Evolutionary conservation across 2,888 invertebrate species (phyloP).

Genomic region (Flabesymbios commensalis): DNA sequence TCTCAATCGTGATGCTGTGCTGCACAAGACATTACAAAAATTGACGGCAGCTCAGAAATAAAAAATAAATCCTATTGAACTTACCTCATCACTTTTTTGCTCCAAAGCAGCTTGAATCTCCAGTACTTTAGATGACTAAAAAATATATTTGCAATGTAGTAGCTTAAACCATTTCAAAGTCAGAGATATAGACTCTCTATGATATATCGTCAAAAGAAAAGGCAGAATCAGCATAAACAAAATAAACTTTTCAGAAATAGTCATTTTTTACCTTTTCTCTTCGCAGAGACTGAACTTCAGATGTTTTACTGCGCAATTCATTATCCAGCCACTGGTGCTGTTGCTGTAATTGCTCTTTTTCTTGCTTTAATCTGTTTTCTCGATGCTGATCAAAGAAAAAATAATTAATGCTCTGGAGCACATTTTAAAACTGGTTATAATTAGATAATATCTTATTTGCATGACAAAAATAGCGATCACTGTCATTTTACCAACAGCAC

Average conservation of each 20-base stretch:
- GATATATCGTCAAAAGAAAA: no score
- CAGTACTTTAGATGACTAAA: constrained; percentile 67
- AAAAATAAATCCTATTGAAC: neutral
- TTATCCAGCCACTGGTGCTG: constrained; percentile 79
- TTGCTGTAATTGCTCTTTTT: constrained; percentile 74
- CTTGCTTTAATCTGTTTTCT: constrained; percentile 83
- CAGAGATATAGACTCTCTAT: no score
- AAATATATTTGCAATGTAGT: constrained; percentile 1
- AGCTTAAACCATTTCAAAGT: no score
- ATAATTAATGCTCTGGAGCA: neutral
- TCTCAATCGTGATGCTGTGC: no score
- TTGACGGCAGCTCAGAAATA: neutral
- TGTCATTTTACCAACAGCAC: no score
- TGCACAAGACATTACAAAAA: neutral
- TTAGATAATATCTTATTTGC: neutral
- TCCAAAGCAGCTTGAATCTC: constrained; percentile 77
- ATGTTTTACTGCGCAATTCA: constrained; percentile 78
- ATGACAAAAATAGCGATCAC: no score
- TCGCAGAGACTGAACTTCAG: constrained; percentile 77
- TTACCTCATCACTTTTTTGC: constrained; percentile 76
- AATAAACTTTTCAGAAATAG: constrained; percentile 10
- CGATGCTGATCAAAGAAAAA: constrained; percentile 49
- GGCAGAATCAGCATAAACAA: neutral
- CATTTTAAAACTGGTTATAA: neutral
- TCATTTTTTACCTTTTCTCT: constrained; percentile 68